Evolutionary conservation across 2,888 invertebrate genomes (phyloP), one percentile per base, ranked within the genome.

Genomic region (Tetropium fuscum): DNA sequence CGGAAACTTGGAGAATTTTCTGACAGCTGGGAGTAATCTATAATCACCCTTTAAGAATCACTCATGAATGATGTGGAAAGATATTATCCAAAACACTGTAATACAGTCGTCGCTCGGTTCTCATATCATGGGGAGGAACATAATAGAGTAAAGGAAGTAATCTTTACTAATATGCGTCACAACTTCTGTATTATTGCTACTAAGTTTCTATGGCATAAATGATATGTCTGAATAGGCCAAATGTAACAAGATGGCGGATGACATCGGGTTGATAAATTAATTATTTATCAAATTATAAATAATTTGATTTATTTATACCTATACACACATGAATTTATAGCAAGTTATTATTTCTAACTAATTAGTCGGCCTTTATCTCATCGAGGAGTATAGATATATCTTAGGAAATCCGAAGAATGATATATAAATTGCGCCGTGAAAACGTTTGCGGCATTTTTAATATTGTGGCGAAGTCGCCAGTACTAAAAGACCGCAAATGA

Each of bases 101-200:
- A 19, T 15, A 48, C 48, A 48, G 36, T 48, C 48, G 40, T 48
- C 25, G 27, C 1, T 32, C n/a, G 34, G 44, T 44, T 44, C 44
- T 48, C 53, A 40, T 44, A 49, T 49, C 27, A 20, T 7, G 18
- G 36, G 41, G 41, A 27, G 38, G 15, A 48, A 48, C 51, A 59
- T 58, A 53, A 58, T 58, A 58, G 43, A 38, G 40, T 32, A 32
- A 59, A 54, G 59, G 44, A 49, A 44, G 44, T 59, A 59, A 54
- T 59, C 48, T 54, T 54, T 44, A 54, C 59, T 48, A 59, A 59
- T 45, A 32, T 54, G 49, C 36, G 44, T 59, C 47, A 43, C 16
- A 47, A 44, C 44, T 57, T 51, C 32, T 40, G 13, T 16, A 40
- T 40, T 40, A 27, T 51, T 19, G n/a, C 8, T 43, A 40, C 27